Base-by-base conservation (phyloP, 2,888 invertebrate genomes). In the Phanerotoma sp. region DNA sequence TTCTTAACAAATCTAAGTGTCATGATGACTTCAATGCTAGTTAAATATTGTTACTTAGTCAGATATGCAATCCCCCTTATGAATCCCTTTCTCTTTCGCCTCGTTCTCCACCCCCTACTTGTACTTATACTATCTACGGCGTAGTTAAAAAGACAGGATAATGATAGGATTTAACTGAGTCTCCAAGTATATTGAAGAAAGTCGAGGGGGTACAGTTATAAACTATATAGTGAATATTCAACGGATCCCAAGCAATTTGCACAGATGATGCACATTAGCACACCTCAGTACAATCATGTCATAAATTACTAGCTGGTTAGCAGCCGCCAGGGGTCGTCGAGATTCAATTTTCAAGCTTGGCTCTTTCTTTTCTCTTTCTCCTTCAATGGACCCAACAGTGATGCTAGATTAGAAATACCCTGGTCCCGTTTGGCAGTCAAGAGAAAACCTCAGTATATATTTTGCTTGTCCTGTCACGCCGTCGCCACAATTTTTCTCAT, bases 401-500 rank as follows among this genome's bases (percentile, higher is more conserved):
- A 54, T 54, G 48, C 10, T 28, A 42, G 49, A 54, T 54, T 49
- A 54, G 42, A 32, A 48, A 54, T 40, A 46, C 46, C 49, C 30
- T 32, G 38, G 18, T 42, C 42, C 21, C 40, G 40, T 53, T 54
- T 32, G 48, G 30, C 37, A 33, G 30, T 16, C n/a, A n/a, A 33
- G 32, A 22, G 42, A 54, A 49, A 49, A 49, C 28, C 18, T 35
- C 35, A 11, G 15, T 40, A 32, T 53, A 32, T 33, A n/a, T n/a
- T n/a, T n/a, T n/a, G n/a, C 18, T 37, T 28, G 16, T 20, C 22
- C 7, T n/a, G n/a, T 9, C 11, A 13, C 30, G n/a, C 38, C 21
- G 4, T 3, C 38, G 21, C n/a, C n/a, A 6, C 3, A 3, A 56
- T 59, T 58, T 62, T 66, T 66, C 65, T 68, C 69, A 66, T 56